A percentile compares a stretch with the other conserved stretches of the same genome.
These are phyloP conservation scores for Terrapene triunguis DNA, from an alignment of 2,113 vertebrate genomes.

Conservation along the genomic window DNA sequence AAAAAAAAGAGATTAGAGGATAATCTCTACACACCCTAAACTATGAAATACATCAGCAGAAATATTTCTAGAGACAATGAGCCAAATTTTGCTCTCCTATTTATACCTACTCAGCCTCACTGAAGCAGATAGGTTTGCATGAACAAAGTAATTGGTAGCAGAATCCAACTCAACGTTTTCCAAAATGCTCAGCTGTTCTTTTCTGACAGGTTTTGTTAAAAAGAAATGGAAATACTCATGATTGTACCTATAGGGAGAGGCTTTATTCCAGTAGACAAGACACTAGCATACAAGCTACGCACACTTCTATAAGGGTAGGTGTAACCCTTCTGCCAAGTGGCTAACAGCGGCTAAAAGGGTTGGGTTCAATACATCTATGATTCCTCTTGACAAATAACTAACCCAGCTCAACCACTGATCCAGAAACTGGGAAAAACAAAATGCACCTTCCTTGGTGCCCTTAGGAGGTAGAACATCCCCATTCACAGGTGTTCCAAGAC, in stretches of 20 bases:
- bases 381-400: not conserved
- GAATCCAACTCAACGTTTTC: not conserved
- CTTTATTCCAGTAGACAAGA: not conserved
- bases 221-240: not conserved
- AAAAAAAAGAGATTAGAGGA: not conserved
- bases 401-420: not conserved
- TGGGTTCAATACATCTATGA: not conserved
- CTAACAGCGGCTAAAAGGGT: not conserved
- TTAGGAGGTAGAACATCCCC: not conserved
- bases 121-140: not conserved
- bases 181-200: not conserved
- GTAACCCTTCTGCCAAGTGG: not conserved
- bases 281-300: not conserved
- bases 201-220: not conserved
- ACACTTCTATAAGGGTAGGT: not conserved
- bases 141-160: not conserved
- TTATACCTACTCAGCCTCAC: not conserved
- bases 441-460: not conserved
- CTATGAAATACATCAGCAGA: not conserved
- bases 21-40: not conserved
- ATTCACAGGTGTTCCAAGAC: not conserved
- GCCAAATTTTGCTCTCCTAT: not conserved
- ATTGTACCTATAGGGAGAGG: not conserved
- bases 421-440: not conserved
- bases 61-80: not conserved